These are phyloP conservation scores for Phyto melanocephala DNA, from an alignment of 2,888 invertebrate genomes.

Conservation along the genomic window DNA sequence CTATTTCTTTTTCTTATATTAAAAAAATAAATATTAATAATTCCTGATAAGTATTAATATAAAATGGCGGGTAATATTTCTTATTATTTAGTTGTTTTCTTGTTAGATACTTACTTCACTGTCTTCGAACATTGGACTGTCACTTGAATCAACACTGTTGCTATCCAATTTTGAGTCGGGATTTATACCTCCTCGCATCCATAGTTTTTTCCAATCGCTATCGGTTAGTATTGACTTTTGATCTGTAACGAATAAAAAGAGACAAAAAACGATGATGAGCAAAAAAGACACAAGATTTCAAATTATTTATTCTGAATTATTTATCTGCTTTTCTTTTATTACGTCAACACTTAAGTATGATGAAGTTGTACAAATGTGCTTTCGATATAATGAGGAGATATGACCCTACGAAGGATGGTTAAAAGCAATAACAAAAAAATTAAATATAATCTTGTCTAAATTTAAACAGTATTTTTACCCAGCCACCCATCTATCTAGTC, in stretches of 20 bases:
- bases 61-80: too few relatives aligned
- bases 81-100: too few relatives aligned
- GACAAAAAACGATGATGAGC: not conserved
- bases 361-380: not conserved
- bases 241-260: constrained; percentile 72
- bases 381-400: constrained; percentile 10
- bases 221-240: constrained; percentile 79
- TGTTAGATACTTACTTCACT: constrained; percentile 78
- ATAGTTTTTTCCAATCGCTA: constrained; percentile 79
- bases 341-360: not conserved
- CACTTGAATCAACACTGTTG: constrained; percentile 78
- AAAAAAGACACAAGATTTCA: not conserved
- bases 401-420: not conserved
- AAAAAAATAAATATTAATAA: too few relatives aligned
- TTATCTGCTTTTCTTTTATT: not conserved
- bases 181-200: constrained; percentile 78
- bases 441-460: constrained; percentile 17
- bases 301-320: not conserved
- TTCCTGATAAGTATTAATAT: too few relatives aligned
- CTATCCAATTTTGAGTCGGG: constrained; percentile 77
- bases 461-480: not conserved
- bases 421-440: constrained; percentile 5
- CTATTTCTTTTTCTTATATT: too few relatives aligned
- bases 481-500: not conserved
- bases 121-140: constrained; percentile 79